phyloP scores from a whole-genome alignment of 2,113 vertebrate species.

The Scomber colias region DNA sequence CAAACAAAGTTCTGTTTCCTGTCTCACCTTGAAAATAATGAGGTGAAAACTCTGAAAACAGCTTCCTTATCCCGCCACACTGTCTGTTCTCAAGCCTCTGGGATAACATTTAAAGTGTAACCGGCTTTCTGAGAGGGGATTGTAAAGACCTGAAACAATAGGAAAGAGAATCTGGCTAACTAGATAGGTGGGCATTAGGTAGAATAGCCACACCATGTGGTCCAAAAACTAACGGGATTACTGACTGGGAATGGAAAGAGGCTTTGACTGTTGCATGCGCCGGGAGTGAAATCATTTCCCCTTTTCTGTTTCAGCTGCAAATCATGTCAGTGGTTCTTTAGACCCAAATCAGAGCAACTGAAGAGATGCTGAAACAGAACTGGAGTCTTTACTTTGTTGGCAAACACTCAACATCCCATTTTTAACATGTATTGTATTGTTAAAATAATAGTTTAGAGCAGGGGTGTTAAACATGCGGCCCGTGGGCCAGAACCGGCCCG shows the following conservation, averaged over 20 bases:
- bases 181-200: slow-evolving; percentile 69
- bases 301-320: slow-evolving; percentile 19
- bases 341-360: background rate
- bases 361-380: background rate
- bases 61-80: slow-evolving; percentile 38
- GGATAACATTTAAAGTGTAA: slow-evolving; percentile 60
- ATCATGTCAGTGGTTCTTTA: slow-evolving; percentile 26
- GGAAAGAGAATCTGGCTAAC: slow-evolving; percentile 58
- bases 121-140: slow-evolving; percentile 52
- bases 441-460: background rate
- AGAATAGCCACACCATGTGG: slow-evolving; percentile 37
- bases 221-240: slow-evolving; percentile 71
- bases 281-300: slow-evolving; percentile 35
- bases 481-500: too few relatives aligned
- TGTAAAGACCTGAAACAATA: slow-evolving; percentile 62
- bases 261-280: slow-evolving; percentile 49
- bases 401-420: background rate
- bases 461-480: too few relatives aligned
- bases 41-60: slow-evolving; percentile 37
- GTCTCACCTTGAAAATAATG: slow-evolving; percentile 52
- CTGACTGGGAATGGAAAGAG: slow-evolving; percentile 54
- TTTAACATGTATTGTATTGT: background rate
- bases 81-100: slow-evolving; percentile 11
- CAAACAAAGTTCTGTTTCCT: slow-evolving; percentile 36
- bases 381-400: background rate